Evolutionary conservation across 2,113 vertebrate species (phyloP).

Genomic region (Sylvicapra grimmia): DNA sequence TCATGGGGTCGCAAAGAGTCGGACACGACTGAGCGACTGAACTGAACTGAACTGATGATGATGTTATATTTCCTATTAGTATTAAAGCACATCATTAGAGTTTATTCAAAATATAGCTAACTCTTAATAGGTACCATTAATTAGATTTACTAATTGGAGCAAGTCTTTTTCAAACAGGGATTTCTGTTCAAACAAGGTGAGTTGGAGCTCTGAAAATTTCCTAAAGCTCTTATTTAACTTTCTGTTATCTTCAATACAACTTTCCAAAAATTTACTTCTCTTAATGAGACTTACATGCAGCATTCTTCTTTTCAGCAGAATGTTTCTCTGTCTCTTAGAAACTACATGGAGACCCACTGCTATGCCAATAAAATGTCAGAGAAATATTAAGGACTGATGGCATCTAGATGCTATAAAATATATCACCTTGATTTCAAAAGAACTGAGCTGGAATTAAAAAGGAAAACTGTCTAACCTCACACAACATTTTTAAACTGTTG

Average conservation of each 20-base stretch:
- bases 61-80: background rate
- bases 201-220: background rate
- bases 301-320: background rate
- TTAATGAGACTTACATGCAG: background rate
- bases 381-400: background rate
- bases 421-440: background rate
- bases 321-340: background rate
- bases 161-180: background rate
- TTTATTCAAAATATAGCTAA: background rate
- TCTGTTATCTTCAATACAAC: background rate
- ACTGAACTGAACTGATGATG: too few species aligned
- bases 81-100: background rate
- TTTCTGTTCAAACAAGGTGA: conserved; percentile 4
- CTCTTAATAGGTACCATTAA: background rate
- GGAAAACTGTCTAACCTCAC: background rate
- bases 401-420: background rate
- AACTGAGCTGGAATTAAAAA: background rate
- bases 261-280: background rate
- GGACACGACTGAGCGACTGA: too few species aligned
- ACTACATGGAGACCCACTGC: background rate
- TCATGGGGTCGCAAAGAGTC: too few species aligned
- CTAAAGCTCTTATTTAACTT: background rate
- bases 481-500: background rate
- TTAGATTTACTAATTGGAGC: background rate
- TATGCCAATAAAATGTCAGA: background rate